These are phyloP conservation scores for Abrostola tripartita DNA, from an alignment of 2,888 invertebrate genomes.

Conservation along the genomic window DNA sequence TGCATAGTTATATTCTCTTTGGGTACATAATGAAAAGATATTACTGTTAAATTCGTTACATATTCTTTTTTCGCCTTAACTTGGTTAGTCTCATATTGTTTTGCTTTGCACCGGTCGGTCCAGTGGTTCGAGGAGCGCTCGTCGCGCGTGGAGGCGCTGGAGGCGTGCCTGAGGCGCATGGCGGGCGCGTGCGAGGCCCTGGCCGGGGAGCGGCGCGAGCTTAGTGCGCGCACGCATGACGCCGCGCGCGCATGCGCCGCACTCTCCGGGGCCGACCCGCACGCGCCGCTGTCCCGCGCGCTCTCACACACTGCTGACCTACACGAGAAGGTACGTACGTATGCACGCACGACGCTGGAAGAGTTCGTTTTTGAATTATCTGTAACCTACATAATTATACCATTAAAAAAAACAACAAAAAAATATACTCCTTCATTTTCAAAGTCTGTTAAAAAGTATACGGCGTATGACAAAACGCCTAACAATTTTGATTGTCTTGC, in stretches of 20 bases:
- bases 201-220: constrained; percentile 95
- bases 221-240: constrained; percentile 93
- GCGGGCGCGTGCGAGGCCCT: constrained; percentile 96
- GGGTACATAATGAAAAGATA: no score
- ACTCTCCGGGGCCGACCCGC: constrained; percentile 97
- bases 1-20: no score
- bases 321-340: constrained; percentile 91
- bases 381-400: no score
- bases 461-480: neutral
- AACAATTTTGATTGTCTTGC: constrained; percentile 26
- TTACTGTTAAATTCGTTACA: neutral
- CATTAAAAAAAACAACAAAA: no score
- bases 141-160: constrained; percentile 96
- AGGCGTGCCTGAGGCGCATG: constrained; percentile 95
- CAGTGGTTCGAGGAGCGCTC: constrained; percentile 99
- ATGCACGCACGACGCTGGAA: neutral
- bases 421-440: no score
- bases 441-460: no score
- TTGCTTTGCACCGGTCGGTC: neutral
- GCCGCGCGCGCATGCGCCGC: constrained; percentile 95
- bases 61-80: neutral
- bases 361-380: no score
- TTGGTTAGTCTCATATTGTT: neutral
- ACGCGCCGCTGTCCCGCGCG: constrained; percentile 94
- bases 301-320: constrained; percentile 90